phyloP scores from a whole-genome alignment of 2,113 vertebrate genomes.

The Triplophysa siluroides region DNA sequence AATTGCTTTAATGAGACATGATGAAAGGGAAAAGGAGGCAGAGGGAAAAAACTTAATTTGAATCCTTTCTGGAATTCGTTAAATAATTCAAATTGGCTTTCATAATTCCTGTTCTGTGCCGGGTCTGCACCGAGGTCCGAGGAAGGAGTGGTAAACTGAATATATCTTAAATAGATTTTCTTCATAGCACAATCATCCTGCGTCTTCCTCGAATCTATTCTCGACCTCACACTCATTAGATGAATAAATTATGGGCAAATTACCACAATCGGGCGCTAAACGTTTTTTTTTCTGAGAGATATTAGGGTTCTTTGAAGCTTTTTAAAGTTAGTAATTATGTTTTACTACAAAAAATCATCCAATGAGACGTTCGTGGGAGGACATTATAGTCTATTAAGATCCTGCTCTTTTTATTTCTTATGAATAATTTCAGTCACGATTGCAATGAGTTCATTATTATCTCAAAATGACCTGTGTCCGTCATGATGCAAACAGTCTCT shows the following conservation, averaged over 20 bases:
- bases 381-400: not conserved
- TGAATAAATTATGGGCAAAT: conserved; percentile 47
- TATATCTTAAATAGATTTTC: conserved; percentile 51
- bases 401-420: not conserved
- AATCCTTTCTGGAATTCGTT: conserved; percentile 56
- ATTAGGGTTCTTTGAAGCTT: conserved; percentile 41
- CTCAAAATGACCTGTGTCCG: no score
- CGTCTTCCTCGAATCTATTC: conserved; percentile 38
- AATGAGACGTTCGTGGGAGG: not conserved
- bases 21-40: conserved; percentile 32
- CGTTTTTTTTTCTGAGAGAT: conserved; percentile 29
- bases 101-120: conserved; percentile 49
- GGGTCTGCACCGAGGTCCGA: conserved; percentile 38
- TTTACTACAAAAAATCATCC: conserved; percentile 18
- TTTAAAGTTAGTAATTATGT: conserved; percentile 39
- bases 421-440: not conserved
- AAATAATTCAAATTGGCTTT: conserved; percentile 52
- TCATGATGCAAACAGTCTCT: not conserved
- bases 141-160: conserved; percentile 24
- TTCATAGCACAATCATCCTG: conserved; percentile 52
- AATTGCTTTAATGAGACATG: conserved; percentile 52
- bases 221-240: conserved; percentile 42
- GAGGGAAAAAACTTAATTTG: conserved; percentile 16
- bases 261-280: conserved; percentile 21
- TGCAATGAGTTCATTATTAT: no score